Evolutionary conservation across 1,140 invertebrate species (phyloP).

Genomic region (Drusus annulatus): DNA sequence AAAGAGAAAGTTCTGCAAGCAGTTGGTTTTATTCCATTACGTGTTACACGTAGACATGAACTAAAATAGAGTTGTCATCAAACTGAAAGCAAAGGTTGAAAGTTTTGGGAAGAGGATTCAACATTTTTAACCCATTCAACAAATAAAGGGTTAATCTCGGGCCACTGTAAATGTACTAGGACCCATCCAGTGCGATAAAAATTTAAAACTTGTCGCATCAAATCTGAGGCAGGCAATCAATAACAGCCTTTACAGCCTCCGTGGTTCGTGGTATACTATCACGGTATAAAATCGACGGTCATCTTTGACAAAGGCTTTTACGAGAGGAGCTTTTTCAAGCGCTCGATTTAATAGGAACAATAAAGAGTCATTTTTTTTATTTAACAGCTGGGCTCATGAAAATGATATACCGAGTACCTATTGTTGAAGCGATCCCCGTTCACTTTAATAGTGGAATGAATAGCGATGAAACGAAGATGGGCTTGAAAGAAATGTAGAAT

Average conservation of each 20-base stretch:
- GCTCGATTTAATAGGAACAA: slow-evolving; percentile 45
- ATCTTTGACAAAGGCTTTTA: slow-evolving; percentile 40
- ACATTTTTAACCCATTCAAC: not conserved
- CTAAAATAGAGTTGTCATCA: too few species aligned
- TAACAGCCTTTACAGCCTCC: slow-evolving; percentile 1
- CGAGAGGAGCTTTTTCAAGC: slow-evolving; percentile 50
- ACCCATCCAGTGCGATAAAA: slow-evolving; percentile 5
- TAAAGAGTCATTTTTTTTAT: slow-evolving; percentile 53
- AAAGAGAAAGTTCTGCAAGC: too few species aligned
- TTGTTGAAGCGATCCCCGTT: slow-evolving; percentile 16
- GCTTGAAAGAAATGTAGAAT: too few species aligned
- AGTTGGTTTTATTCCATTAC: too few species aligned
- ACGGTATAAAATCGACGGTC: slow-evolving; percentile 36
- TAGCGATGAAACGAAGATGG: not conserved
- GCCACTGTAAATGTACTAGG: not conserved
- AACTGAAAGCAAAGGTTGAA: too few species aligned
- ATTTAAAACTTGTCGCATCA: slow-evolving; percentile 15
- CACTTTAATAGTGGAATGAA: slow-evolving; percentile 3
- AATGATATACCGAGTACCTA: slow-evolving; percentile 30
- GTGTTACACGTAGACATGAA: too few species aligned
- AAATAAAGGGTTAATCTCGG: not conserved
- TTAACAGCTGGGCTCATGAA: slow-evolving; percentile 19
- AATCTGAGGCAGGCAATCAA: slow-evolving; percentile 12
- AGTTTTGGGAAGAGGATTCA: too few species aligned
- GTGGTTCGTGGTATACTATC: slow-evolving; percentile 25